Conservation (phyloP, 2,797 vertebrate species). For the Microcaecilia unicolor region DNA sequence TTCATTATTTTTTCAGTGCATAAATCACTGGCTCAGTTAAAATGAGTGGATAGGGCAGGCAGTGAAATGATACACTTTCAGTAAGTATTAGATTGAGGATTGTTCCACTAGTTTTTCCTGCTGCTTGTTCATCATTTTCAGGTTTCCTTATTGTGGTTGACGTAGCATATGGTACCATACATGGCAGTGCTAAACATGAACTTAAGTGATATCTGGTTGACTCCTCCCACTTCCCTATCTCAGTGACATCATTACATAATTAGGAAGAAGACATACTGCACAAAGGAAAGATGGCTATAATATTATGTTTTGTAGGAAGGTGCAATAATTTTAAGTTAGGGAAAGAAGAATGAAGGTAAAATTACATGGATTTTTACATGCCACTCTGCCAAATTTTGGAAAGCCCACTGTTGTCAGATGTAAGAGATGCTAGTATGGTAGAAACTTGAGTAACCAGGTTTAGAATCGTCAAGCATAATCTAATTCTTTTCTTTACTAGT, state of each 20-base stretch:
- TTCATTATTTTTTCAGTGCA: conserved; percentile 51
- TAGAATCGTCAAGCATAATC: conserved; percentile 20
- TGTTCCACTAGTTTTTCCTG: too few relatives aligned
- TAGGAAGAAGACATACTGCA: conserved; percentile 26
- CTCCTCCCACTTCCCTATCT: conserved; percentile 6
- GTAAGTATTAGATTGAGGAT: too few relatives aligned
- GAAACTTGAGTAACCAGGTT: neutral
- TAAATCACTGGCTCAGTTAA: conserved; percentile 58
- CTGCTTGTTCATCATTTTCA: too few relatives aligned
- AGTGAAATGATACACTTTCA: too few relatives aligned
- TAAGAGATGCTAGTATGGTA: conserved; percentile 5
- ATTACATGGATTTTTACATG: neutral
- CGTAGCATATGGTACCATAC: conserved; percentile 27
- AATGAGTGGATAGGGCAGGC: conserved; percentile 25
- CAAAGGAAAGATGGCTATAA: conserved; percentile 17
- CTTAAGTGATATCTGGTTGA: conserved; percentile 23
- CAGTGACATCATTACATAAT: conserved; percentile 31
- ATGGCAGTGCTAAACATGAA: conserved; percentile 35
- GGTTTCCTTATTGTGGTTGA: conserved; percentile 55
- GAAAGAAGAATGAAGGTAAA: conserved; percentile 4
- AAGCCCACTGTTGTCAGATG: conserved; percentile 1
- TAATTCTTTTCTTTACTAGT: conserved; percentile 5
- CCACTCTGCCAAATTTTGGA: neutral
- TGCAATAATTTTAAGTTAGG: conserved; percentile 48
- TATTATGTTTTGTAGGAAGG: conserved; percentile 30